Conservation (phyloP, 2,113 vertebrate genomes). For the Clarias magur region DNA sequence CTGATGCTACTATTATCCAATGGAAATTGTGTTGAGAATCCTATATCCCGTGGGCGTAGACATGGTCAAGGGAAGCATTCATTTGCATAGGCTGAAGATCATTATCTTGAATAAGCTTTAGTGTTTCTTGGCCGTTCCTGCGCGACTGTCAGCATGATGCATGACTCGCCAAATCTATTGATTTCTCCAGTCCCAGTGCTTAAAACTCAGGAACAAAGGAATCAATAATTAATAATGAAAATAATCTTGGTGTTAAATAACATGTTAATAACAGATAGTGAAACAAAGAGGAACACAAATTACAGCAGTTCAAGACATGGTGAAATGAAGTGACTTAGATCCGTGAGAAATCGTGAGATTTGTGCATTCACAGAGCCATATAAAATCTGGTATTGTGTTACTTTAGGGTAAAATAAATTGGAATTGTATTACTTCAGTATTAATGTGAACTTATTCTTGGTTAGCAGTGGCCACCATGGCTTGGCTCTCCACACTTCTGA, state of each 20-base stretch:
- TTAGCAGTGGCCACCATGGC: not conserved
- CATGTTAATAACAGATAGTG: not conserved
- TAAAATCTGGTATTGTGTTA: too few relatives aligned
- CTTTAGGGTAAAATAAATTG: too few relatives aligned
- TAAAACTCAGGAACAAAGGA: conserved; percentile 19
- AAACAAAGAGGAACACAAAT: not conserved
- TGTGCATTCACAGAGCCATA: too few relatives aligned
- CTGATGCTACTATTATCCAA: conserved; percentile 11
- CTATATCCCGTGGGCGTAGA: not conserved
- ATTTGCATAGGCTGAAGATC: not conserved
- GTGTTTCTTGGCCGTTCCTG: conserved; percentile 13
- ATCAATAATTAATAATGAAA: conserved; percentile 46
- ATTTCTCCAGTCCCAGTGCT: conserved; percentile 14
- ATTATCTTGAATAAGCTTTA: not conserved
- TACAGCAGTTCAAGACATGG: not conserved
- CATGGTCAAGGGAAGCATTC: not conserved
- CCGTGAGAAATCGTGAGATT: too few relatives aligned
- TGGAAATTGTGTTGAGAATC: not conserved
- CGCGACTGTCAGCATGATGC: conserved; percentile 36
- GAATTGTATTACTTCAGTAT: too few relatives aligned
- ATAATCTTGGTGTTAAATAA: not conserved
- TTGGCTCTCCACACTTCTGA: not conserved
- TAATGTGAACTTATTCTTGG: too few relatives aligned
- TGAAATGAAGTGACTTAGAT: not conserved
- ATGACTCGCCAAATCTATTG: conserved; percentile 23